Conservation (phyloP, 2,888 invertebrate species). For the Glyphotaelius pellucidus region DNA sequence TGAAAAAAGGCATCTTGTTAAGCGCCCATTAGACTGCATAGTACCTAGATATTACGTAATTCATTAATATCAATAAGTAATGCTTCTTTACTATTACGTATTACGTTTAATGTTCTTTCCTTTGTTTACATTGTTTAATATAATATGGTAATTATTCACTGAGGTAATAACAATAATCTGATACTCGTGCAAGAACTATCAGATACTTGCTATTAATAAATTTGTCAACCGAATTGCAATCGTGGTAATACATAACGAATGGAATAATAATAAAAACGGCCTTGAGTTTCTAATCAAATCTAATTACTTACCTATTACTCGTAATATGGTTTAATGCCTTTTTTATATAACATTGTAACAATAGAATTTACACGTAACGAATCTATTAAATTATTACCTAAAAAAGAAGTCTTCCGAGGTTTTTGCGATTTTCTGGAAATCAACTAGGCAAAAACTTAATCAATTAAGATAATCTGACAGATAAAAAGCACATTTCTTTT, state of each 20-base stretch:
- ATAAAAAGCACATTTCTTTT: no score
- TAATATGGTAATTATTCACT: background rate
- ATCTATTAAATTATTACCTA: background rate
- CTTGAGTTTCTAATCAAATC: background rate
- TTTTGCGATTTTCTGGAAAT: background rate
- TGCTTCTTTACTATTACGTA: background rate
- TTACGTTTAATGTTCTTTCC: background rate
- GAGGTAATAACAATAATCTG: background rate
- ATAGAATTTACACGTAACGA: background rate
- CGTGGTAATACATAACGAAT: background rate
- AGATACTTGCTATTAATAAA: background rate
- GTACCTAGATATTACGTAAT: background rate
- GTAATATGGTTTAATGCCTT: background rate
- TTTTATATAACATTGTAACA: background rate
- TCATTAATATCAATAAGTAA: background rate
- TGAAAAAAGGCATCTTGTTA: no score
- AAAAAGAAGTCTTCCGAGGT: no score
- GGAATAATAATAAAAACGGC: background rate
- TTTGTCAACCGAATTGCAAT: background rate
- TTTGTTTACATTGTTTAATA: background rate
- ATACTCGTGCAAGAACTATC: background rate
- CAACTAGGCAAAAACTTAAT: background rate
- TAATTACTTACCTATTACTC: background rate
- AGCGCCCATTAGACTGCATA: background rate
- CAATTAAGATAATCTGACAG: background rate